phyloP scores from a whole-genome alignment of 2,797 vertebrate genomes.

The Anisognathus igniventris region DNA sequence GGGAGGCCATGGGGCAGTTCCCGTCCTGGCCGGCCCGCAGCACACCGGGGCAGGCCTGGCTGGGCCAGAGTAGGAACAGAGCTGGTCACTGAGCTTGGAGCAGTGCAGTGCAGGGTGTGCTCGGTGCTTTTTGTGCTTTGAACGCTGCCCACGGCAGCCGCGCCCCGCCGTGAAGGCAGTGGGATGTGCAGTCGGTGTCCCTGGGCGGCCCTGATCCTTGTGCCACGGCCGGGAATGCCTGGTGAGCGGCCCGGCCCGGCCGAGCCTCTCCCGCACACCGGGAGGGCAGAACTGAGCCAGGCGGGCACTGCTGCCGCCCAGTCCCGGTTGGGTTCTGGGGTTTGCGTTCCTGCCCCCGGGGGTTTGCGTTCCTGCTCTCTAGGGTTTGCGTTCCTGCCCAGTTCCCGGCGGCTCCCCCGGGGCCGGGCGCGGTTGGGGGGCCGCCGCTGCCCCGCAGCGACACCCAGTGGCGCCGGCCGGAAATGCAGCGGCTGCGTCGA shows the following conservation, averaged over 20 bases:
- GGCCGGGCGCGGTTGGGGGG: background rate
- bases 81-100: fast-evolving
- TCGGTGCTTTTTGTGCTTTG: background rate
- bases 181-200: fast-evolving
- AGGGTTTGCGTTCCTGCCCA: too few species aligned
- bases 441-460: background rate
- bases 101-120: background rate
- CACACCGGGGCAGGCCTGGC: background rate
- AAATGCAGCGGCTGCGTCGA: background rate
- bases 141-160: fast-evolving
- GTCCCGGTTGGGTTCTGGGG: fast-evolving
- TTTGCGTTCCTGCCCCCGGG: background rate
- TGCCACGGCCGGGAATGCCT: background rate
- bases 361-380: too few species aligned
- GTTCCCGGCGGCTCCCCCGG: background rate
- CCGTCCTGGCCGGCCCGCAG: fast-evolving
- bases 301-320: background rate
- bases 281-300: background rate
- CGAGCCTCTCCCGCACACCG: fast-evolving
- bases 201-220: fast-evolving
- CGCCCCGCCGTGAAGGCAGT: fast-evolving
- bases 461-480: constrained; percentile 13
- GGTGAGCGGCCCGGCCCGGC: fast-evolving
- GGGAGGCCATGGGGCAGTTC: background rate
- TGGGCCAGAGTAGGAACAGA: background rate